These are phyloP conservation scores for Plodia interpunctella DNA, from an alignment of 1,140 invertebrate genomes.

Conservation along the genomic window DNA sequence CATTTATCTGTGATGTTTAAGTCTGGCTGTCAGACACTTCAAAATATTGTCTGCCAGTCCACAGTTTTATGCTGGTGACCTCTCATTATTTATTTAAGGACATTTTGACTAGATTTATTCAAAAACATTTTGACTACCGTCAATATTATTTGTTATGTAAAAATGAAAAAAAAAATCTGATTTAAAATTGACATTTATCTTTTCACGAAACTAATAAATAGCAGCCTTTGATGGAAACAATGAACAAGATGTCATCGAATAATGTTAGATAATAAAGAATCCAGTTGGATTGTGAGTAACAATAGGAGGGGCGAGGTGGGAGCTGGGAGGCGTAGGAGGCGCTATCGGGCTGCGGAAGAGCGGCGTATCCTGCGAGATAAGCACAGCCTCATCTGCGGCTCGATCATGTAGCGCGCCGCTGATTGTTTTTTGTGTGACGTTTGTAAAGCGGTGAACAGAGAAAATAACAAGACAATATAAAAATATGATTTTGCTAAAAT, in stretches of 20 bases:
- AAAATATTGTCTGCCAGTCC: not conserved
- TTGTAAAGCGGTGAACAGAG: not conserved
- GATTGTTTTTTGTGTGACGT: constrained; percentile 8
- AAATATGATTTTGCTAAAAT: no score
- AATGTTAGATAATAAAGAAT: not conserved
- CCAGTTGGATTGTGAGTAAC: constrained; percentile 4
- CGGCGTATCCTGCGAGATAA: constrained; percentile 63
- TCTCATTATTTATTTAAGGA: no score
- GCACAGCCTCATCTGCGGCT: constrained; percentile 44
- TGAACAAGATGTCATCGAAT: not conserved
- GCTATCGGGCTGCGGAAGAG: constrained; percentile 52
- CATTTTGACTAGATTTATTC: not conserved
- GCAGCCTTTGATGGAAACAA: no score
- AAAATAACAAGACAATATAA: no score
- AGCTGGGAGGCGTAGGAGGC: constrained; percentile 37
- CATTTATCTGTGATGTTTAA: not conserved
- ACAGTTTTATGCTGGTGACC: not conserved
- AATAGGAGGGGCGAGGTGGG: not conserved
- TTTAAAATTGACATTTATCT: no score
- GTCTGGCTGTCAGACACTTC: not conserved
- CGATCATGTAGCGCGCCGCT: constrained; percentile 2
- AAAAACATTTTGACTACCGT: no score
- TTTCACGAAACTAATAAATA: no score
- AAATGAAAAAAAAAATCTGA: no score
- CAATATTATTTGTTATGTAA: no score